Conservation (phyloP, 2,113 vertebrate genomes). For the Cichladusa arquata region DNA sequence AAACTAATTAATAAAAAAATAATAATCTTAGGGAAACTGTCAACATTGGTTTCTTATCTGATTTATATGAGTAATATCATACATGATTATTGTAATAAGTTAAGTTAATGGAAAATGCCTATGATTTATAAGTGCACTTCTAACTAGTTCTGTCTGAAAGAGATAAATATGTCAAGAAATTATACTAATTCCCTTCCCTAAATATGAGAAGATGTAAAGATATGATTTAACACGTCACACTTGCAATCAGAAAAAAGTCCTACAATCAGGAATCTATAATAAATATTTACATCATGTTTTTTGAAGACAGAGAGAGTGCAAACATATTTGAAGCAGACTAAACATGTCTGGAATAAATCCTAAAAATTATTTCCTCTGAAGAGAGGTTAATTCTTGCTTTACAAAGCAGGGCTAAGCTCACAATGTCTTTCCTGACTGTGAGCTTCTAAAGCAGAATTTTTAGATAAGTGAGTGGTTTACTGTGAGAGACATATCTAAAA, state of each 20-base stretch:
- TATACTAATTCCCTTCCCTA: constrained; percentile 22
- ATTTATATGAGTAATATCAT: constrained; percentile 26
- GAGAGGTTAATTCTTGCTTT: constrained; percentile 38
- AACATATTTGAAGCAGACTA: constrained; percentile 35
- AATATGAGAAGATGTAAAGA: constrained; percentile 9
- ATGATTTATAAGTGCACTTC: not conserved
- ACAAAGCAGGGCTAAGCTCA: not conserved
- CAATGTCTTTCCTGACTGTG: not conserved
- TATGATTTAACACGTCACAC: constrained; percentile 23
- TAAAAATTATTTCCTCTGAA: constrained; percentile 38
- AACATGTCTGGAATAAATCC: constrained; percentile 39
- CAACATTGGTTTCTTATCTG: not conserved
- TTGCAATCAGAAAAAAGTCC: constrained; percentile 14
- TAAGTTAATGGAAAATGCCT: constrained; percentile 5
- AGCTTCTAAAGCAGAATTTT: not conserved
- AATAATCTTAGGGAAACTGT: not conserved
- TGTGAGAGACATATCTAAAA: not conserved
- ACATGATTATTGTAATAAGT: constrained; percentile 22
- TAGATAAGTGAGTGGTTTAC: constrained; percentile 1
- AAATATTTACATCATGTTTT: constrained; percentile 38
- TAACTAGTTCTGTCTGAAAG: not conserved
- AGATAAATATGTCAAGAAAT: constrained; percentile 45
- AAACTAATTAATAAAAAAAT: not conserved
- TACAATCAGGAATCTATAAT: constrained; percentile 23
- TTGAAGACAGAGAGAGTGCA: constrained; percentile 3